These are phyloP conservation scores for Drymodes brunneopygia DNA, from an alignment of 2,113 vertebrate species.

Conservation along the genomic window DNA sequence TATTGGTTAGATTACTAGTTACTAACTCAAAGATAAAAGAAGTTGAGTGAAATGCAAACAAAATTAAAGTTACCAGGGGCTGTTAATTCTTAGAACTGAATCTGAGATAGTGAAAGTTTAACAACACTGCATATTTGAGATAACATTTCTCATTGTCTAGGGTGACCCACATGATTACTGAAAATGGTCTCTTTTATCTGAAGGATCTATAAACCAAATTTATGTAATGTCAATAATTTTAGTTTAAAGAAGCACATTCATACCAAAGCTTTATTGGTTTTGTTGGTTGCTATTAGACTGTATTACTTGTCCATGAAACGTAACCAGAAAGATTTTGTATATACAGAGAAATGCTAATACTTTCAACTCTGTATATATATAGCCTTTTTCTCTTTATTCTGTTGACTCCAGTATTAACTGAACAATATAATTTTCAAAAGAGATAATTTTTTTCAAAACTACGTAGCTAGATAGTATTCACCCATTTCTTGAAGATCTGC, in stretches of 20 bases:
- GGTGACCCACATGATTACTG: neutral
- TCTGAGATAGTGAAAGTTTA: neutral
- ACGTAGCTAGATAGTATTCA: neutral
- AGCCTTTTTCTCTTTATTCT: neutral
- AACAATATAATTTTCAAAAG: neutral
- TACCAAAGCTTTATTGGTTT: neutral
- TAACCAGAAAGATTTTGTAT: neutral
- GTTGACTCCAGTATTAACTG: neutral
- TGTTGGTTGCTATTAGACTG: neutral
- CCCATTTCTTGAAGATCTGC: neutral
- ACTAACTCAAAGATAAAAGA: neutral
- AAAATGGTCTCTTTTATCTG: neutral
- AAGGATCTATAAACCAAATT: neutral
- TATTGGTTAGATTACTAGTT: neutral
- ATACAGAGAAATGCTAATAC: neutral
- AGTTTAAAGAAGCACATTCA: neutral
- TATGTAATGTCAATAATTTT: neutral
- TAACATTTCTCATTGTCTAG: neutral
- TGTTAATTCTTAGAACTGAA: neutral
- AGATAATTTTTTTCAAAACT: neutral
- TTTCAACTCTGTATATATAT: neutral
- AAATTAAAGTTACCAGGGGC: neutral
- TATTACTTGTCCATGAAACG: neutral
- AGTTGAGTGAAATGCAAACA: neutral
- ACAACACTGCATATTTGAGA: neutral